Conservation (phyloP, 2,888 invertebrate genomes). For the Stenichneumon culpator region DNA sequence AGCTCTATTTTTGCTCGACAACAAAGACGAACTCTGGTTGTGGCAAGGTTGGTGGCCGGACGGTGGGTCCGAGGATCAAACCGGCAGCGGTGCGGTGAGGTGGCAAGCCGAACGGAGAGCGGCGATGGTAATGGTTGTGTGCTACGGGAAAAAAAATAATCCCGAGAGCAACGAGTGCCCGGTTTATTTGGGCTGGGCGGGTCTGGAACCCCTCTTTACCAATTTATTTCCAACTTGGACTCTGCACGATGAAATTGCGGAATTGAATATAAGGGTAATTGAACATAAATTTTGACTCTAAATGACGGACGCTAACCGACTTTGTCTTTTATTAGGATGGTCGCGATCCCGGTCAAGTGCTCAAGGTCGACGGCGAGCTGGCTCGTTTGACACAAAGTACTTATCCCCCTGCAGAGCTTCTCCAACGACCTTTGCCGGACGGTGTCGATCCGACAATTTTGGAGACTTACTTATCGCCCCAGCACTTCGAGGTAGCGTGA, state of each 20-base stretch:
- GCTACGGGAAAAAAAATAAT: slow-evolving; percentile 90
- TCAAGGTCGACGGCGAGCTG: slow-evolving; percentile 89
- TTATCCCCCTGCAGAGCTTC: slow-evolving; percentile 92
- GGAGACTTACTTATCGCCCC: slow-evolving; percentile 93
- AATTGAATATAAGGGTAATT: slow-evolving; percentile 92
- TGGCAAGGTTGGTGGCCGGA: slow-evolving; percentile 99
- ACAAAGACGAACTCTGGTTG: slow-evolving; percentile 92
- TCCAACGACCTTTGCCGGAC: slow-evolving; percentile 94
- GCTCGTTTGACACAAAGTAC: slow-evolving; percentile 91
- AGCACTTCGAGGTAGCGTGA: slow-evolving; percentile 90
- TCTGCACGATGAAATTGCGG: slow-evolving; percentile 91
- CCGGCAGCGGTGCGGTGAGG: slow-evolving; percentile 91
- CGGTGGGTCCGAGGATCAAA: slow-evolving; percentile 88
- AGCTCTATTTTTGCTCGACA: slow-evolving; percentile 95
- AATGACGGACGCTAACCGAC: background rate
- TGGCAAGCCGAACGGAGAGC: slow-evolving; percentile 94
- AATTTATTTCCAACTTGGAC: slow-evolving; percentile 95
- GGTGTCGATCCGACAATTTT: slow-evolving; percentile 96
- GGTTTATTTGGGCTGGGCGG: slow-evolving; percentile 94
- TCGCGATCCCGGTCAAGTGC: slow-evolving; percentile 88
- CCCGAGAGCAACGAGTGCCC: slow-evolving; percentile 80
- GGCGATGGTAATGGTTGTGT: slow-evolving; percentile 93
- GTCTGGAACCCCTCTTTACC: slow-evolving; percentile 95
- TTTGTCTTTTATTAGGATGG: slow-evolving; percentile 87
- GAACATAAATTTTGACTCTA: no score